Percentiles rank a stretch among this genome's conserved stretches.
These are phyloP conservation scores for Geopemphigus sp. DNA, from an alignment of 1,140 invertebrate genomes.

Conservation along the genomic window DNA sequence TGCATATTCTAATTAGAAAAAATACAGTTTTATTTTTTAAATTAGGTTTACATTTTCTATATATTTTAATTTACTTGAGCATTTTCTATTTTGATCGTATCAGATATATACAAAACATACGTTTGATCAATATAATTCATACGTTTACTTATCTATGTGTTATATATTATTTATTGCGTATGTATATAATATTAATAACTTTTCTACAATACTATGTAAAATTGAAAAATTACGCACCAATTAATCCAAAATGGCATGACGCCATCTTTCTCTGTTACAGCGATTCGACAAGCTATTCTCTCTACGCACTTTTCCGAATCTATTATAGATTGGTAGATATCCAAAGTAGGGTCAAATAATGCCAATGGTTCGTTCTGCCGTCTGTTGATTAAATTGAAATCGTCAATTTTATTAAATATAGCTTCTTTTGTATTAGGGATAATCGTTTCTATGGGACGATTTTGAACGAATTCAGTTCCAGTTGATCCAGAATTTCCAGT, in stretches of 20 bases:
- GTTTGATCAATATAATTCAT: no score
- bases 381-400: background rate
- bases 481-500: background rate
- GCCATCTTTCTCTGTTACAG: conserved; percentile 22
- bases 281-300: conserved; percentile 48
- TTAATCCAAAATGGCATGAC: conserved; percentile 26
- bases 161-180: no score
- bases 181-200: no score
- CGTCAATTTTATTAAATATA: background rate
- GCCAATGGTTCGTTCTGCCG: background rate
- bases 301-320: conserved; percentile 49
- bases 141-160: no score
- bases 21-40: no score
- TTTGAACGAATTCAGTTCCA: background rate
- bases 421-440: background rate
- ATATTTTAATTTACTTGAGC: no score
- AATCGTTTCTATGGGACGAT: no score
- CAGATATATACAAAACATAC: no score
- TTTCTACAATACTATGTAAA: no score
- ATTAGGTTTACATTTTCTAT: no score
- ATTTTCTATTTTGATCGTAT: no score
- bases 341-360: background rate
- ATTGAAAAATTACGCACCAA: conserved; percentile 22
- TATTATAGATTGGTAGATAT: conserved; percentile 17
- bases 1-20: no score